Evolutionary conservation across 2,113 vertebrate species (phyloP).

Genomic region (Centropristis striata): DNA sequence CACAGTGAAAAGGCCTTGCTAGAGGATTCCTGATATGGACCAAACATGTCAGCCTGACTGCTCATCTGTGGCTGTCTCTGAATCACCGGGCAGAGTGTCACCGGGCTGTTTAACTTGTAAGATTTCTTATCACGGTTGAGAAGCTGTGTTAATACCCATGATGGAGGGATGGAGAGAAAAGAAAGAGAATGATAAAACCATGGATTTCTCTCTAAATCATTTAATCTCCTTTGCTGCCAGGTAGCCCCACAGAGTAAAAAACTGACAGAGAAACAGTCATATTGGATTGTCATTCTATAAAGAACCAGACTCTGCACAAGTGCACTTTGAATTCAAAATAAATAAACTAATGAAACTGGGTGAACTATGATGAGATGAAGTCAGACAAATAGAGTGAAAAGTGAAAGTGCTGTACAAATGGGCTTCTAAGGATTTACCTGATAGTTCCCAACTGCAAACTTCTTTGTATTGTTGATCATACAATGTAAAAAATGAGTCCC

Average conservation of each 20-base stretch:
- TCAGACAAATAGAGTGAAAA: not conserved
- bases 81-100: conserved; percentile 21
- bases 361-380: not conserved
- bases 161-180: conserved; percentile 7
- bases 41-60: conserved; percentile 57
- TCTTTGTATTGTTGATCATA: conserved; percentile 1
- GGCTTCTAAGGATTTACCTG: not conserved
- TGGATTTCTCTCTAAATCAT: conserved; percentile 9
- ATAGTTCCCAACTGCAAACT: not conserved
- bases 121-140: conserved; percentile 17
- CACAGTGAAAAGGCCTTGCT: conserved; percentile 29
- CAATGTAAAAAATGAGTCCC: not conserved
- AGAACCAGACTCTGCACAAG: not conserved
- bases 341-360: not conserved
- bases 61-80: conserved; percentile 34
- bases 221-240: not conserved
- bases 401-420: not conserved
- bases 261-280: not conserved
- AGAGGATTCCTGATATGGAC: conserved; percentile 44
- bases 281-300: not conserved
- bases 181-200: not conserved
- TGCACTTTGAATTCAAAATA: not conserved
- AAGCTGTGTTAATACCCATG: not conserved
- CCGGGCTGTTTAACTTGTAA: conserved; percentile 19
- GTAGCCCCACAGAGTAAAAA: not conserved